phyloP scores from a whole-genome alignment of 2,888 invertebrate species.

The Elmis aenea region DNA sequence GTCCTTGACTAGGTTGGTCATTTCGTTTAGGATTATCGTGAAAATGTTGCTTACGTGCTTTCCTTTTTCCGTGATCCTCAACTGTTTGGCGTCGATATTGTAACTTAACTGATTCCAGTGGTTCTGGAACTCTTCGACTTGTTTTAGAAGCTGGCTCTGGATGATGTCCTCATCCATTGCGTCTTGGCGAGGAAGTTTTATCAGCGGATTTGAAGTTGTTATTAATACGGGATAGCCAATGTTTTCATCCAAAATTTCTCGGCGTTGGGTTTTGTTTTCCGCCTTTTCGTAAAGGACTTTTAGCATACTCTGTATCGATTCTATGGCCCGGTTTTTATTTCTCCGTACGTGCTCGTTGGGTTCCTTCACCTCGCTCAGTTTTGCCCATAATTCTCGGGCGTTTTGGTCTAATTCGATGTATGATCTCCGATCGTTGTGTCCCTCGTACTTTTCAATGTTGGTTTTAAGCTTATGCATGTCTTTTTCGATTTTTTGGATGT shows the following conservation, averaged over 20 bases:
- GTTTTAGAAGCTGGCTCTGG: constrained; percentile 7
- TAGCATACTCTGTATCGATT: constrained; percentile 19
- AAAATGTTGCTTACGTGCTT: too few species aligned
- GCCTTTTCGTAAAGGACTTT: constrained; percentile 14
- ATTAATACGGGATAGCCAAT: too few species aligned
- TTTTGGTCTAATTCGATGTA: constrained; percentile 20
- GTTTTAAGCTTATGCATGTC: constrained; percentile 15
- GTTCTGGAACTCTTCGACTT: constrained; percentile 15
- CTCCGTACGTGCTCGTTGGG: constrained; percentile 11
- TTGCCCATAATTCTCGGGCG: constrained; percentile 17
- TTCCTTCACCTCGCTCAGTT: constrained; percentile 17
- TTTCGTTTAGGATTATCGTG: too few species aligned
- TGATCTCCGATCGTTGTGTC: constrained; percentile 9
- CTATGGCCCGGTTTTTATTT: constrained; percentile 17
- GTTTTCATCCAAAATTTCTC: not conserved
- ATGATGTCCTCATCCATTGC: constrained; percentile 1
- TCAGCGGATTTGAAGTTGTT: too few species aligned
- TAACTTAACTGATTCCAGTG: constrained; percentile 15
- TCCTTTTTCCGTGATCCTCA: too few species aligned
- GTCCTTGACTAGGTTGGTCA: too few species aligned
- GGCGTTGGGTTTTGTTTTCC: constrained; percentile 6
- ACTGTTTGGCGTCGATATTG: constrained; percentile 4
- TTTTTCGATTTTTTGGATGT: constrained; percentile 17
- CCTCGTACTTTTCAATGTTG: constrained; percentile 12
- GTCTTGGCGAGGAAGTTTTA: not conserved